Percentiles rank a stretch among this genome's conserved stretches.
phyloP scores from a whole-genome alignment of 92 coral and sea anemone species.

The Zoanthus solanderi region DNA sequence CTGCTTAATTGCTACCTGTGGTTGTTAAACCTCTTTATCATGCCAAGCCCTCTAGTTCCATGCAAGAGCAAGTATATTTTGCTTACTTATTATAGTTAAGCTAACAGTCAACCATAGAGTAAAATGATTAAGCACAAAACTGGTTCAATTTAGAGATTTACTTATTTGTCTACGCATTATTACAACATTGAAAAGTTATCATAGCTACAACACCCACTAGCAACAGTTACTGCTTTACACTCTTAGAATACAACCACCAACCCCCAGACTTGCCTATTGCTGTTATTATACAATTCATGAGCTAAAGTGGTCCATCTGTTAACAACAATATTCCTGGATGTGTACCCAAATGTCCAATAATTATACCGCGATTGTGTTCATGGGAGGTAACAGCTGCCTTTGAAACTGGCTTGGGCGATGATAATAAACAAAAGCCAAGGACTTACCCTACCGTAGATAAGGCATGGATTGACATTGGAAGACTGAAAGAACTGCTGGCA shows the following conservation, averaged over 20 bases:
- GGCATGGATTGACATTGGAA: constrained; percentile 59
- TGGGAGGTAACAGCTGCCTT: constrained; percentile 50
- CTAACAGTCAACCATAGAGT: neutral
- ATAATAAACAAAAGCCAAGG: neutral
- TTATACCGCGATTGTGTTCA: constrained; percentile 23
- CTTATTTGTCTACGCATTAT: neutral
- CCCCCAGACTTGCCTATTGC: constrained; percentile 14
- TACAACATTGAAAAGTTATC: neutral
- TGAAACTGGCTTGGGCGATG: constrained; percentile 17
- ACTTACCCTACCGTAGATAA: constrained; percentile 19
- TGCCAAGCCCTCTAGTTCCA: constrained; percentile 37
- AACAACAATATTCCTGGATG: constrained; percentile 17
- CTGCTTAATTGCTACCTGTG: neutral
- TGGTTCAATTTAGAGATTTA: neutral
- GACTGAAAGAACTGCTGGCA: neutral
- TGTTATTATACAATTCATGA: constrained; percentile 40
- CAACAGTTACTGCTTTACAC: neutral
- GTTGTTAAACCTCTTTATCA: neutral
- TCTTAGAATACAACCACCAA: constrained; percentile 7
- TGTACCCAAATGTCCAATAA: constrained; percentile 62
- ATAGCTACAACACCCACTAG: neutral
- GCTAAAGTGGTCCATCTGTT: constrained; percentile 54
- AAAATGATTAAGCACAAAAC: neutral
- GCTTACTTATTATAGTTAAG: constrained; percentile 3
- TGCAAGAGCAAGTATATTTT: constrained; percentile 40